Conservation (phyloP, 1,140 invertebrate species). For the Drosophila ananassae region DNA sequence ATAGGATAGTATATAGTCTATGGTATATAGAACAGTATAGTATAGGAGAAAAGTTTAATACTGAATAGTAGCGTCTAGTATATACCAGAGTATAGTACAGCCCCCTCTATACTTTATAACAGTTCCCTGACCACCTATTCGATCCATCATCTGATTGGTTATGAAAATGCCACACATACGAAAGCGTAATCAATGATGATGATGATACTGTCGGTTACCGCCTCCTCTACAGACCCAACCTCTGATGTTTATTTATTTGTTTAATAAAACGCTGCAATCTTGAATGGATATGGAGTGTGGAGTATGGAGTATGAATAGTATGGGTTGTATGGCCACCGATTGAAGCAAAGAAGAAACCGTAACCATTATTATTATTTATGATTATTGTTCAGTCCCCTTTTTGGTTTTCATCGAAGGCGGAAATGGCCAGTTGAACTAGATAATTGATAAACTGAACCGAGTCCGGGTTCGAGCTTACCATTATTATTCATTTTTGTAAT, state of each 20-base stretch:
- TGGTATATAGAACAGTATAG: too few species aligned
- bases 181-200: constrained; percentile 48
- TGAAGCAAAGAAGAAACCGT: constrained; percentile 35
- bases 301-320: not conserved
- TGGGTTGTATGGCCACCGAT: constrained; percentile 11
- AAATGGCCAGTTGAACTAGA: constrained; percentile 45
- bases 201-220: constrained; percentile 42
- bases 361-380: constrained; percentile 51
- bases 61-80: too few species aligned
- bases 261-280: constrained; percentile 52
- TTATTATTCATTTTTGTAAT: not conserved
- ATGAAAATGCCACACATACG: constrained; percentile 56
- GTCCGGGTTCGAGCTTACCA: constrained; percentile 17
- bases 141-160: constrained; percentile 56
- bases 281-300: not conserved
- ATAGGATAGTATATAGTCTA: too few species aligned
- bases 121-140: not conserved
- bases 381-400: constrained; percentile 36
- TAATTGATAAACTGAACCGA: constrained; percentile 25
- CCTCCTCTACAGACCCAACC: not conserved
- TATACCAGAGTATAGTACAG: too few species aligned
- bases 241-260: constrained; percentile 61
- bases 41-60: too few species aligned
- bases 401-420: constrained; percentile 22
- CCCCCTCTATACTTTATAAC: too few species aligned